phyloP scores from a whole-genome alignment of 2,113 vertebrate species.

The Tachysurus fulvidraco region DNA sequence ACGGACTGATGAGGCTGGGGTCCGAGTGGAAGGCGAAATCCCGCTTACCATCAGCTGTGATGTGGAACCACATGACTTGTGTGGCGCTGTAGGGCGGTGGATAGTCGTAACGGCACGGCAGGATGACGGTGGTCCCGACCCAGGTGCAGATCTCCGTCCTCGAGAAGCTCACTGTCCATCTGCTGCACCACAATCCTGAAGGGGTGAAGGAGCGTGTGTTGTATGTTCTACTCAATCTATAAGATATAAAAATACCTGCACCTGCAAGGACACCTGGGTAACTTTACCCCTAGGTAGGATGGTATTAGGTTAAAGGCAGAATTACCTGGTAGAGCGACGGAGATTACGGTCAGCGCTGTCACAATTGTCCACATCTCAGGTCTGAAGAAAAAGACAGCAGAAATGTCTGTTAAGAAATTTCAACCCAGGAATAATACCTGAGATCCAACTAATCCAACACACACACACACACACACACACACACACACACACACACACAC shows the following conservation, averaged over 20 bases:
- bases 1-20: constrained; percentile 64
- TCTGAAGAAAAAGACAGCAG: neutral
- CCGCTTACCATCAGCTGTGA: constrained; percentile 66
- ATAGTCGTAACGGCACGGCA: constrained; percentile 75
- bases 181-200: constrained; percentile 64
- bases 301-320: neutral
- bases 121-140: constrained; percentile 72
- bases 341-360: constrained; percentile 24
- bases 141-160: constrained; percentile 74
- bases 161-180: constrained; percentile 74
- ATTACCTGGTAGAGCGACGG: constrained; percentile 24
- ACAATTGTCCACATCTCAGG: constrained; percentile 38
- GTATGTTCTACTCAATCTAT: neutral
- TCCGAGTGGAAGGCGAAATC: constrained; percentile 72
- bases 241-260: constrained; percentile 33
- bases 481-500: neutral
- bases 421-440: neutral
- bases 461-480: neutral
- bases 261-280: constrained; percentile 43
- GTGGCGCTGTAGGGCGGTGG: constrained; percentile 71
- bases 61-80: constrained; percentile 75
- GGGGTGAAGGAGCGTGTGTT: neutral
- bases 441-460: neutral
- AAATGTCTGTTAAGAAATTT: neutral
- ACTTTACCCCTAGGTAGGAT: constrained; percentile 29